Base-by-base conservation (phyloP, 2,113 vertebrate species). In the Poeciliopsis turrubarensis region DNA sequence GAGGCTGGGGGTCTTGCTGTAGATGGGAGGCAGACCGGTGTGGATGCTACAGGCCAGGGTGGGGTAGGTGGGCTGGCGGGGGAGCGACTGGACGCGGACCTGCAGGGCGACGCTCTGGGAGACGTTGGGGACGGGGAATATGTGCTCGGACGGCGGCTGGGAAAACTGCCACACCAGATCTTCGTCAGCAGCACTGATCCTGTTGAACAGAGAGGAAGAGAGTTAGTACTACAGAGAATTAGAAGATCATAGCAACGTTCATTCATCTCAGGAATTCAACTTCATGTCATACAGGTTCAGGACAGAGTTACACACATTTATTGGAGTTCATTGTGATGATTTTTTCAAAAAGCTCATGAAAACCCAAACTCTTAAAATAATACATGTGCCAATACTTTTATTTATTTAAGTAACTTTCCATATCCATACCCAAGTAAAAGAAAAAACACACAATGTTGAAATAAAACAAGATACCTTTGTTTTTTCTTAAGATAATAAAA, bases 31-130 rank as follows among this genome's bases (percentile, higher is more conserved):
- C 80, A 92, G 83, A 77, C 89, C 85, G 51, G 96, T 95, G 77
- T 99, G 98, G 89, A 99, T 98, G 93, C 97, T 99, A 79, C 98
- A 99, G 32, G 96, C 96, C 84, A 99, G 68, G 80, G 96, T 93
- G 11, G 98, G 98, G 83, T 99, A 99, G 88, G 94, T 97, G 8
- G 97, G 97, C 78, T 99, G 98, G 91, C 98, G 95, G 63, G 98
- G 98, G 80, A 99, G 91, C 8, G 98, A 99, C 93, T 99, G 97
- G 68, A 99, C 97, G 0, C 95, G 97, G 85, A 99, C 96, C 93
- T 96, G 98, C 93, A 99, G 96, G 77, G 98, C 97, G 83, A 99
- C 96, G 1, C 95, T 98, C 91, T 98, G 97, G 83, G 98, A 98
- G 41, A 99, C 95, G 7, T 96, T 98, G 64, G 98, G 97, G 85